Evolutionary conservation across 2,888 invertebrate species (phyloP), one percentile per base, ranked within the genome.

Genomic region (Melanophora roralis): DNA sequence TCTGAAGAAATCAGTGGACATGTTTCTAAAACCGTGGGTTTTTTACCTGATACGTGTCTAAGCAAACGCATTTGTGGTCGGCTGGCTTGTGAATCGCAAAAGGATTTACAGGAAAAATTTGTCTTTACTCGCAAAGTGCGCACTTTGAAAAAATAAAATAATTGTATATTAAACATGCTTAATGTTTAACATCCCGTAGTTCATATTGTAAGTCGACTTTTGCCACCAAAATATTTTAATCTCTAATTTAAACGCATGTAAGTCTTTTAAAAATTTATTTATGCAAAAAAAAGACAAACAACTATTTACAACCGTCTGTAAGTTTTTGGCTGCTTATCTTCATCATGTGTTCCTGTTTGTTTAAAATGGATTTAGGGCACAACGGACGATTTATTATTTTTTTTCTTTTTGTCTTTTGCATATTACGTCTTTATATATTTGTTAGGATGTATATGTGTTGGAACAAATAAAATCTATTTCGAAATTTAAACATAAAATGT

Each of bases 301-400:
- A 23, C 19, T 32, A 7, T 55, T 67, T 65, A 49, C 47, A 64
- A 64, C 8, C 21, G 49, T 64, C 36, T 65, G 43, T 40, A 51
- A 53, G 60, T 51, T 23, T 76, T 80, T 76, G 76, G 80, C 80
- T 80, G 76, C 76, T 76, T 62, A 80, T 80, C 67, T 73, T 62
- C 51, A 55, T 80, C 80, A 80, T 80, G 68, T 80, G 80, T 68
- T 80, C 80, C 80, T 80, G 80, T 76, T 76, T 80, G 80, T 80
- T 80, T 80, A 80, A 68, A 76, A 76, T 76, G 80, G 80, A 80
- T 80, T 80, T 80, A 76, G 80, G 80, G 80, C 80, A 80, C 76
- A 80, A 71, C 76, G 76, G 69, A 77, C 64, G 57, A 14, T 36
- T 59, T 71, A 12, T 16, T 68, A 5, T 34, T 32, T 21, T n/a